A percentile compares a stretch with the other conserved stretches of the same genome.
Evolutionary conservation across 1,140 invertebrate species (phyloP).

Genomic region (Cydia strobilella): DNA sequence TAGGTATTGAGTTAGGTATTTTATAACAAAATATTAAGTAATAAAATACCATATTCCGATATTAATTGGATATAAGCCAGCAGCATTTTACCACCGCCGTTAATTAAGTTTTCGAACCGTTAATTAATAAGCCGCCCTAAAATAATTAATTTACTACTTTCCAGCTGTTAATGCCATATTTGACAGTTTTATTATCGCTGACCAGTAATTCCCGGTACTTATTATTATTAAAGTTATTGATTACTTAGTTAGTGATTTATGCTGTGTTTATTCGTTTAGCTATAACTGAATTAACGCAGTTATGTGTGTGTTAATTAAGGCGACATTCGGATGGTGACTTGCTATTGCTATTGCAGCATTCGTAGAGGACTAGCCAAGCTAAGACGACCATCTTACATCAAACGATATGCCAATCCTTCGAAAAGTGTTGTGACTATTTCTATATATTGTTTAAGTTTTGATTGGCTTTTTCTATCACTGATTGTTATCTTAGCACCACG

Average conservation of each 20-base stretch:
- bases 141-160: conserved; percentile 30
- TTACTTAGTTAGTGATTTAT: conserved; percentile 40
- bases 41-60: neutral
- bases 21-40: neutral
- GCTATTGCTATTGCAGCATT: too few relatives aligned
- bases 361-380: too few relatives aligned
- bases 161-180: conserved; percentile 14
- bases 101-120: conserved; percentile 20
- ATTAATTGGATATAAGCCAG: neutral
- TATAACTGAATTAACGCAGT: neutral
- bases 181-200: conserved; percentile 26
- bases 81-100: conserved; percentile 18
- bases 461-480: too few relatives aligned
- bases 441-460: too few relatives aligned
- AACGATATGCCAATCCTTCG: too few relatives aligned
- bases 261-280: neutral
- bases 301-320: too few relatives aligned
- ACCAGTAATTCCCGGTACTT: conserved; percentile 33
- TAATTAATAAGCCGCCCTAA: conserved; percentile 18
- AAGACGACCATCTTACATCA: too few relatives aligned
- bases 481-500: too few relatives aligned
- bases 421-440: too few relatives aligned
- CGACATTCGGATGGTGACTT: too few relatives aligned
- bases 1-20: too few relatives aligned
- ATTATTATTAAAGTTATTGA: conserved; percentile 43